Base-by-base conservation (phyloP, 1,140 invertebrate genomes). In the Octopus sinensis region DNA sequence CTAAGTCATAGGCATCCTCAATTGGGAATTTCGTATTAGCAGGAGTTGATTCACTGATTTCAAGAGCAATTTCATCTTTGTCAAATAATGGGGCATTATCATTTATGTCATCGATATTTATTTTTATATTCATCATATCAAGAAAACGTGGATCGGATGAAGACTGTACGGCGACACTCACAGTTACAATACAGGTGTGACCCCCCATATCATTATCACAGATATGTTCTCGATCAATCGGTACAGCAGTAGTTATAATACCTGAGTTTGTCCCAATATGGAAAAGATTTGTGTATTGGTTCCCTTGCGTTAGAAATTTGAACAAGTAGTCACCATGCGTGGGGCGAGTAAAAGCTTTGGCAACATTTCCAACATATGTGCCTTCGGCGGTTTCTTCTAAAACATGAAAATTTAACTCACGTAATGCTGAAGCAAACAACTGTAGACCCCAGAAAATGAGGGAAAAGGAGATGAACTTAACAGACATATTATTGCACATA, bases 71-170 rank as follows among this genome's bases (percentile, higher is more conserved):
- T 13, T 82, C 82, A 23, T 82, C 81, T 17, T 82, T 80, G 1
- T 86, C 86, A 90, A 98, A 98, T 9, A 93, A 91, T 0, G 97
- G 97, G 6, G 95, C 93, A 91, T 98, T 98, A 92, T 98, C 97
- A 89, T 98, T 99, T n/a, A 95, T 96, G 89, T 98, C 97, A 7
- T 86, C 80, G n/a, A 91, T 83, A 10, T 86, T 79, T 53, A 91
- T 83, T 73, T 82, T 83, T 0, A 88, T 85, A 3, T 81, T 85
- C 51, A 87, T 85, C 76, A 90, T 87, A 62, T 87, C 86, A 76
- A 87, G 84, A 71, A 86, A 85, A 13, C 82, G 80, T 30, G 80
- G 81, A 4, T 78, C 78, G 51, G 79, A 53, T 30, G 79, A 71
- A 5, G 87, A 86, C 23, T 75, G 81, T 9, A 88, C 86, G 6